Evolutionary conservation across 2,113 vertebrate species (phyloP), one percentile per base, ranked within the genome.

Genomic region (Hystrix cristata): DNA sequence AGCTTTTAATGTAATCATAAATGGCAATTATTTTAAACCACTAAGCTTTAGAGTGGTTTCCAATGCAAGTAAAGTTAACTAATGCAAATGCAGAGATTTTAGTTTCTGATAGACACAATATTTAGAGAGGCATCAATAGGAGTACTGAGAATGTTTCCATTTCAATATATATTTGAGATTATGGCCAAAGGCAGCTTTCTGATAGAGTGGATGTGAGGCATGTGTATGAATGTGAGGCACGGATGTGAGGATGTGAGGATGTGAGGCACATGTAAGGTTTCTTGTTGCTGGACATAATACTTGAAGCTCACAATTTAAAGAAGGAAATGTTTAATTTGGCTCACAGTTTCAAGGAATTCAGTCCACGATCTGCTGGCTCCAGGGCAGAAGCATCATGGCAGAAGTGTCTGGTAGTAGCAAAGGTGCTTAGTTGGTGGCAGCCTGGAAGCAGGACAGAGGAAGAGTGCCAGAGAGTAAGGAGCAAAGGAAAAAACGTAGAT

Each of bases 181-280:
- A 83, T 13, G 53, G 7, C 34, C n/a, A 65, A 62, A 93, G 51
- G 1, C n/a, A 48, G 92, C 90, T 64, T 97, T 88, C 76, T 82
- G 64, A n/a, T 43, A 7, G 57, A 76, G 43, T 69, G 27, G 15
- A 55, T 67, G 29, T 69, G 60, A 82, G 16, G 13, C 12, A 15
- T 76, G 46, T 29, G 4, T 51, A 51, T 69, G 27, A 12, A 55
- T 67, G 29, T 69, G 60, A 82, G 16, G 13, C 12, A 15, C 48
- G 27, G 15, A 55, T 67, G 29, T 69, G 60, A 82, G 16, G 13
- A 15, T 76, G 46, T 29, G 4, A 51, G 27, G 15, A 55, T 67
- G 29, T 69, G 60, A 82, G 16, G 13, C 12, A 15, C 48, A 25
- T 29, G 4, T 76, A 25, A 29, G 25, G 13, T 51, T 51, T 46